These are phyloP conservation scores for Carduelis carduelis DNA, from an alignment of 2,797 vertebrate species.

Conservation along the genomic window DNA sequence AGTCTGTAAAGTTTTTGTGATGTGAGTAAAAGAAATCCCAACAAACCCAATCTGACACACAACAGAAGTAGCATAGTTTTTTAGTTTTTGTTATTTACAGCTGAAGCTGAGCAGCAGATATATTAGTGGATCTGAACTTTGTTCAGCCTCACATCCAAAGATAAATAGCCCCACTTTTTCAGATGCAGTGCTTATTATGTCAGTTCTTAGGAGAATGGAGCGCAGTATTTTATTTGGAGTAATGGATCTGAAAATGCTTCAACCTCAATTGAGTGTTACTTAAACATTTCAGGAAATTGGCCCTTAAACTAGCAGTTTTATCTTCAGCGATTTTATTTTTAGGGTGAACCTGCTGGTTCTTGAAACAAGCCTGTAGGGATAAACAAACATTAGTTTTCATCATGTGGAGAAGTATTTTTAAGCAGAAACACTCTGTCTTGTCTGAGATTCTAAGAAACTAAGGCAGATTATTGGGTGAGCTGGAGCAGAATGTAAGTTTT, in stretches of 20 bases:
- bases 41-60: not conserved
- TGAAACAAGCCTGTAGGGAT: not conserved
- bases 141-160: not conserved
- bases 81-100: not conserved
- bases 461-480: not conserved
- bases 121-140: not conserved
- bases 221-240: not conserved
- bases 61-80: not conserved
- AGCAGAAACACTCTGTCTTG: not conserved
- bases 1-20: not conserved
- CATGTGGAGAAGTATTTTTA: not conserved
- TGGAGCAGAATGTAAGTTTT: not conserved
- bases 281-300: not conserved
- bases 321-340: not conserved
- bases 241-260: not conserved
- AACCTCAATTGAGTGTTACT: not conserved
- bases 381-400: not conserved
- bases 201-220: not conserved
- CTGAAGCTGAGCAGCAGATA: not conserved
- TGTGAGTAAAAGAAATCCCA: not conserved
- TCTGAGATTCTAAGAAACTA: not conserved
- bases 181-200: not conserved
- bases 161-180: not conserved
- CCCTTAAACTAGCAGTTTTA: not conserved
- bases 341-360: not conserved